phyloP scores from a whole-genome alignment of 2,888 invertebrate genomes.

The Netelia inedita region DNA sequence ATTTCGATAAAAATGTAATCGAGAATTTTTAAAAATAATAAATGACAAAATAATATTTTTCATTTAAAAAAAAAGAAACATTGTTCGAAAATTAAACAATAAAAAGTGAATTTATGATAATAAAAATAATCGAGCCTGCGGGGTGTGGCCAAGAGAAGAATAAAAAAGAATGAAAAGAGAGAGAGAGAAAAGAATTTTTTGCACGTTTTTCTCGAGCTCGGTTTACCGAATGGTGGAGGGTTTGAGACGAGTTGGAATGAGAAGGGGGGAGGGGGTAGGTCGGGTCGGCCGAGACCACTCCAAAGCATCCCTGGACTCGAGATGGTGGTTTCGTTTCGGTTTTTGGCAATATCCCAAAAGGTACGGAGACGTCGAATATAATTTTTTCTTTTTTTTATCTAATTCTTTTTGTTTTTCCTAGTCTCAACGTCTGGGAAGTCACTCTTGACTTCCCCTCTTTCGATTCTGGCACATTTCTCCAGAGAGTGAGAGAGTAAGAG shows the following conservation, averaged over 20 bases:
- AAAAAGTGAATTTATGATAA: background rate
- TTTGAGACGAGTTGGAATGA: slow-evolving; percentile 8
- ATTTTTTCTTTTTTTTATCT: slow-evolving; percentile 40
- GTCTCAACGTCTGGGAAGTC: slow-evolving; percentile 22
- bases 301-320: slow-evolving; percentile 52
- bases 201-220: slow-evolving; percentile 34
- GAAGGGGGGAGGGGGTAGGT: slow-evolving; percentile 16
- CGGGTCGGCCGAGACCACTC: slow-evolving; percentile 34
- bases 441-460: slow-evolving; percentile 21
- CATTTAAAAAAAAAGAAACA: background rate
- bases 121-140: slow-evolving; percentile 42
- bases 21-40: slow-evolving; percentile 16
- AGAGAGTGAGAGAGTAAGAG: too few species aligned
- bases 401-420: slow-evolving; percentile 24
- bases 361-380: slow-evolving; percentile 25
- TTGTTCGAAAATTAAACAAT: too few species aligned
- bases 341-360: slow-evolving; percentile 72
- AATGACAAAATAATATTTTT: background rate
- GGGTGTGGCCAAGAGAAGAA: slow-evolving; percentile 9
- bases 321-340: slow-evolving; percentile 73
- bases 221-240: slow-evolving; percentile 18
- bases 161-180: background rate
- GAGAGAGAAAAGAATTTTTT: slow-evolving; percentile 16
- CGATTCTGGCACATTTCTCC: background rate
- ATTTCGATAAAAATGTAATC: background rate